Conservation (phyloP, 2,797 vertebrate genomes). For the Capromys pilorides region DNA sequence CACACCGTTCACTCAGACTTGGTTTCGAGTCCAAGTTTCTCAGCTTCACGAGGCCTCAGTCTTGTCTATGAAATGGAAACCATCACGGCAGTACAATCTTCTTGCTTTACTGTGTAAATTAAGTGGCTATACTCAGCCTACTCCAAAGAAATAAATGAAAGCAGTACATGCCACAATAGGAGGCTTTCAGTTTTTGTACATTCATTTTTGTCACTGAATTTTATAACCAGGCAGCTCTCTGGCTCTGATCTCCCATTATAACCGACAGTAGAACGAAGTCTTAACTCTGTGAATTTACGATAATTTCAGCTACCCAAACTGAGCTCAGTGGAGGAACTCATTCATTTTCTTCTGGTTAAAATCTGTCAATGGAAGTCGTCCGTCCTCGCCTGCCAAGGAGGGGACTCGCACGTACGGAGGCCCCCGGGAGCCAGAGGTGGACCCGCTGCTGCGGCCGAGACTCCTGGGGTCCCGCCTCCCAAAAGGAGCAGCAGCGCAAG, state of each 20-base stretch:
- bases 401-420: neutral
- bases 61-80: neutral
- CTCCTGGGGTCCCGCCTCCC: no score
- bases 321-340: neutral
- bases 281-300: neutral
- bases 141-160: neutral
- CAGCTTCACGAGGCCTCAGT: neutral
- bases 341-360: neutral
- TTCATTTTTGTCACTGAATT: neutral
- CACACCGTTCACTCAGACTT: neutral
- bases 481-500: neutral
- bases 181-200: neutral
- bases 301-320: neutral
- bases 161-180: neutral
- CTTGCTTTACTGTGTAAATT: neutral
- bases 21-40: constrained; percentile 22
- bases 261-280: neutral
- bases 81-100: neutral
- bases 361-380: neutral
- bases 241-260: neutral
- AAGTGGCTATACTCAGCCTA: neutral
- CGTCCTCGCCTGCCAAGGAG: neutral
- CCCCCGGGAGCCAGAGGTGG: neutral
- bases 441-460: neutral
- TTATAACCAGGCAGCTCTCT: neutral